Conservation (phyloP, 1,140 invertebrate genomes). For the Pogonognathellus flavescens region DNA sequence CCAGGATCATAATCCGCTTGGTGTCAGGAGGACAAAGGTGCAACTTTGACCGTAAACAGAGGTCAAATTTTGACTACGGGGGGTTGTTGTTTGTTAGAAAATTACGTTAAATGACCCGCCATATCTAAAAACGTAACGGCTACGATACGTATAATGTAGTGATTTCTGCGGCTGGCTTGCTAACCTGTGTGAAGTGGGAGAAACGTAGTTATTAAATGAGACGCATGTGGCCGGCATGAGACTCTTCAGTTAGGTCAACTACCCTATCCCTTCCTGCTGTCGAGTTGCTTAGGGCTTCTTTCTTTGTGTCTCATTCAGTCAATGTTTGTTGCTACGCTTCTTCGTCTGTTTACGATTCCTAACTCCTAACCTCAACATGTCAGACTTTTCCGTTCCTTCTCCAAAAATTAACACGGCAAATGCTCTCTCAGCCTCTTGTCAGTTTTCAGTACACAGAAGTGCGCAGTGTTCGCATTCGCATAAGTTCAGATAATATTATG, state of each 20-base stretch:
- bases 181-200: background rate
- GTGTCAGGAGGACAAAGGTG: no score
- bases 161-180: background rate
- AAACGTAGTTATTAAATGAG: conserved; percentile 3
- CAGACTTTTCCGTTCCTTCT: no score
- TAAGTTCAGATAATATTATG: no score
- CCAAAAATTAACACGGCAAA: background rate
- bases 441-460: no score
- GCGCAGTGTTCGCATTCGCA: no score
- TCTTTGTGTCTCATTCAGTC: conserved; percentile 1
- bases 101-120: no score
- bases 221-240: conserved; percentile 8
- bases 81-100: no score
- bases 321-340: background rate
- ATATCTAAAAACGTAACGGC: no score
- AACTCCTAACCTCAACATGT: no score
- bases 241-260: conserved; percentile 32
- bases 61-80: no score
- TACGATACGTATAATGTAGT: conserved; percentile 7
- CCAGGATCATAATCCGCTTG: no score
- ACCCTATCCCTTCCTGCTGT: conserved; percentile 27
- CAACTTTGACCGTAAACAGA: no score
- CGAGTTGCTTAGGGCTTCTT: conserved; percentile 11
- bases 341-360: background rate
- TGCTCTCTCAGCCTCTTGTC: background rate